Evolutionary conservation across 2,888 invertebrate species (phyloP), one percentile per base, ranked within the genome.

Genomic region (Leistus spinibarbis): DNA sequence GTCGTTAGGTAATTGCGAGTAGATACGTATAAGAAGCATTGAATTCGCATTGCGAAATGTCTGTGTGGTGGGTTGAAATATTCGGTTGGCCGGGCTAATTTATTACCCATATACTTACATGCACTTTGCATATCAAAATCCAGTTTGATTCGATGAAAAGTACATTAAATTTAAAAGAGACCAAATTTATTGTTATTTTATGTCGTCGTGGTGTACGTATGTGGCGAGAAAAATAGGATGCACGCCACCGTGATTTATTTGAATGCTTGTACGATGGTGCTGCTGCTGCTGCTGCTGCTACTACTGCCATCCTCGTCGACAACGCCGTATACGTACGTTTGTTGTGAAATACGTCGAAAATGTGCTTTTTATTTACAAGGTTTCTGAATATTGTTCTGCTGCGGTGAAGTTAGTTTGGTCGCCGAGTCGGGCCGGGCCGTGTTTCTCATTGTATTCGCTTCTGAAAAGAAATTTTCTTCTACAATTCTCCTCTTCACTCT

Each of bases 71-170:
- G 22, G 20, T 53, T 74, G 67, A 74, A 67, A 67, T 74, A 74
- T 68, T 53, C 60, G 74, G 62, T 73, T 74, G 68, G 62, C 54
- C 62, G 68, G 62, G 62, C 74, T 74, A 74, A 74, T 74, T 74
- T 74, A 74, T 74, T 74, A 74, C 62, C 74, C 68, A 68, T 74
- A 74, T 68, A 75, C 75, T 75, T 75, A 69, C 75, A 69, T 75
- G 75, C 75, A 75, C 75, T 75, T 69, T 69, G 75, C 75, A 75
- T 75, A 75, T 75, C 75, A 75, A 75, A 75, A 69, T 75, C 75
- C 75, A 75, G 75, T 75, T 75, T 69, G 75, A 75, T 75, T 75
- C 75, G 75, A 75, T 75, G 75, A 75, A 75, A 75, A 75, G 69
- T 69, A 75, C 75, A 75, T 75, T 75, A 75, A 73, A 75, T 75